phyloP scores from a whole-genome alignment of 2,113 vertebrate species.

The Cyprinodon tularosa region DNA sequence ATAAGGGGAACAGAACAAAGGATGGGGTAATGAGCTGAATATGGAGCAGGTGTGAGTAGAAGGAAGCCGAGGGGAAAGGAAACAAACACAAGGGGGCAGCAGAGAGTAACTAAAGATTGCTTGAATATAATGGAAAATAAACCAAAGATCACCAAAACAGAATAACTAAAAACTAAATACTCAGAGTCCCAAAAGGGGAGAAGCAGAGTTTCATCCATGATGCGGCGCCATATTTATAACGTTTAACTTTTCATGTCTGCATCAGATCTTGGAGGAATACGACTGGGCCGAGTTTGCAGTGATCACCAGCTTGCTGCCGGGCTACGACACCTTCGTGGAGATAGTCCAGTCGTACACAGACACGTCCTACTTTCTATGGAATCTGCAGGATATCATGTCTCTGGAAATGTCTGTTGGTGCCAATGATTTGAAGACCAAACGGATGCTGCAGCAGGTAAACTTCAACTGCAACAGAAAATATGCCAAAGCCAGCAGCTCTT shows the following conservation, averaged over 20 bases:
- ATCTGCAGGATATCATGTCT: slow-evolving; percentile 90
- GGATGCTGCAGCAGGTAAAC: slow-evolving; percentile 89
- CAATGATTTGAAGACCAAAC: slow-evolving; percentile 80
- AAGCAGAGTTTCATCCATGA: no score
- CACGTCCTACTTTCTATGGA: slow-evolving; percentile 92
- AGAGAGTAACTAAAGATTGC: no score
- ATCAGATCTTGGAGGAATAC: slow-evolving; percentile 97
- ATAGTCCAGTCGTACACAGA: slow-evolving; percentile 89
- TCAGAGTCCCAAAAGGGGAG: no score
- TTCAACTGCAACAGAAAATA: background rate
- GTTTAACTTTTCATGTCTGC: slow-evolving; percentile 47
- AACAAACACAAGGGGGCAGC: no score
- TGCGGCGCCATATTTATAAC: background rate
- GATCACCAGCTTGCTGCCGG: slow-evolving; percentile 94
- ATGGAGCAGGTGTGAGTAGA: no score
- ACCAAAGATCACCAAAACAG: no score
- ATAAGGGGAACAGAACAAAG: no score
- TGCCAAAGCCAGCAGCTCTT: no score
- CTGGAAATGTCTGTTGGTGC: slow-evolving; percentile 91
- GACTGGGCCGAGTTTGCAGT: slow-evolving; percentile 93
- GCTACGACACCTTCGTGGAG: slow-evolving; percentile 91
- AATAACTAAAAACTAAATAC: no score
- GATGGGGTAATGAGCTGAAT: no score
- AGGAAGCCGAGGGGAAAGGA: no score
- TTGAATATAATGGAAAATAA: no score